Base-by-base conservation (phyloP, 2,797 vertebrate species). In the Gambelia wislizenii region DNA sequence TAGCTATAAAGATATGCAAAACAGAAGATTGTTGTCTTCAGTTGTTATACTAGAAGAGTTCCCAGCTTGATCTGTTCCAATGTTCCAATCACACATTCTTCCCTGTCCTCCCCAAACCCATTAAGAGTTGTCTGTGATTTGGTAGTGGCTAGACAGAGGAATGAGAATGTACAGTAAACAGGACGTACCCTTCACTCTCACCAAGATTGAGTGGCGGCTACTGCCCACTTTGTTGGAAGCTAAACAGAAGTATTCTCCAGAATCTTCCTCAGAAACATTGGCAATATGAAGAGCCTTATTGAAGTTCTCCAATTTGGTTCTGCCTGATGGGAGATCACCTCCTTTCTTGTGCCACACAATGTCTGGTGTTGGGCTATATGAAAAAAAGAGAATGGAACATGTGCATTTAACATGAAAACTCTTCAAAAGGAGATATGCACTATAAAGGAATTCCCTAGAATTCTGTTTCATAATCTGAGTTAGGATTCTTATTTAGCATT, bases 281-380 rank as follows among this genome's bases (percentile, higher is more conserved):
- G 96, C 92, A 78, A 99, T 98, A 6, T 97, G 98, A 91, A 99
- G 97, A 0, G 98, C 98, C 95, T 99, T 99, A 96, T 98, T 98
- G 90, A 97, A 98, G 92, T 98, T 99, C 88, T 99, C 98, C 88
- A 98, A 94, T 92, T 97, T 98, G 84, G 98, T 97, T 93, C 99
- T 99, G 59, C 93, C 94, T 7, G 87, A 96, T 0, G 99, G 98
- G 59, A 99, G 97, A 44, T 99, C 98, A 0, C 98, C 98, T 0
- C 99, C 99, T 92, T 98, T 99, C 97, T 99, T 99, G 95, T 98
- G 98, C 99, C 99, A 99, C n/a, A 97, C 98, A 83, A 99, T 98
- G 84, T 97, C 96, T 4, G 99, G 99, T 0, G 97, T 96, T 86
- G 97, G 97, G 78, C 97, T 98, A 76, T 88, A 92, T 84, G 86